A percentile compares a stretch with the other conserved stretches of the same genome.
phyloP scores from a whole-genome alignment of 2,888 invertebrate species.

The Unio delphinus region DNA sequence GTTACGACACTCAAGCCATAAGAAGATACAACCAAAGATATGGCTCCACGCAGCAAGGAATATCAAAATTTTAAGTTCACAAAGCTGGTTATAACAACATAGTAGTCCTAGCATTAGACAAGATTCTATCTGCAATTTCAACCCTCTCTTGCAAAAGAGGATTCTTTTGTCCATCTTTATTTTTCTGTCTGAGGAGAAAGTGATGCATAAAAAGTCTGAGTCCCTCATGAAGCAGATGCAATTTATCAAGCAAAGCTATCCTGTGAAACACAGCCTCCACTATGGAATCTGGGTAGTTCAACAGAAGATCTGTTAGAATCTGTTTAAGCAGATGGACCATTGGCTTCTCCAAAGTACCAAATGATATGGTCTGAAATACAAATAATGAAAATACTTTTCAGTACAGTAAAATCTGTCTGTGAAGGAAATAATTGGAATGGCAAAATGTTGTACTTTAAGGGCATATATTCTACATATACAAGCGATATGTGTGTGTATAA shows the following conservation, averaged over 20 bases:
- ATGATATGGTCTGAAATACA: slow-evolving; percentile 82
- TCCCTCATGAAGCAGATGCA: slow-evolving; percentile 84
- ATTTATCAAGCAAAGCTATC: slow-evolving; percentile 81
- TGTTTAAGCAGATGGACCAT: slow-evolving; percentile 86
- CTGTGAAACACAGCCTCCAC: slow-evolving; percentile 80
- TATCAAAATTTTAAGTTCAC: not conserved
- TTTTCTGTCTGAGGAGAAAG: slow-evolving; percentile 78
- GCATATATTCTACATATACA: not conserved
- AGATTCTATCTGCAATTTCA: slow-evolving; percentile 45
- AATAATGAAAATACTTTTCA: slow-evolving; percentile 3
- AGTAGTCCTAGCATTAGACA: slow-evolving; percentile 28
- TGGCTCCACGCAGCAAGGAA: no score
- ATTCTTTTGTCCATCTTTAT: slow-evolving; percentile 18
- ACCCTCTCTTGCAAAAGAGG: slow-evolving; percentile 38
- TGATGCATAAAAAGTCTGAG: slow-evolving; percentile 88
- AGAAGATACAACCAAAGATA: no score
- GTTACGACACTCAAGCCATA: no score
- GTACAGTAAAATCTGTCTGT: not conserved
- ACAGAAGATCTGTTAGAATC: slow-evolving; percentile 82
- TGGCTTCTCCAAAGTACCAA: slow-evolving; percentile 86
- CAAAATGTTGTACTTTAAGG: not conserved
- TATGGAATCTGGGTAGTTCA: slow-evolving; percentile 78
- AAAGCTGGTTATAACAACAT: slow-evolving; percentile 24
- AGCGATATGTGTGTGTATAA: not conserved
- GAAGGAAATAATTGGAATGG: not conserved